Evolutionary conservation across 2,113 vertebrate genomes (phyloP), one percentile per base, ranked within the genome.

Genomic region (Lipophrys pholis): DNA sequence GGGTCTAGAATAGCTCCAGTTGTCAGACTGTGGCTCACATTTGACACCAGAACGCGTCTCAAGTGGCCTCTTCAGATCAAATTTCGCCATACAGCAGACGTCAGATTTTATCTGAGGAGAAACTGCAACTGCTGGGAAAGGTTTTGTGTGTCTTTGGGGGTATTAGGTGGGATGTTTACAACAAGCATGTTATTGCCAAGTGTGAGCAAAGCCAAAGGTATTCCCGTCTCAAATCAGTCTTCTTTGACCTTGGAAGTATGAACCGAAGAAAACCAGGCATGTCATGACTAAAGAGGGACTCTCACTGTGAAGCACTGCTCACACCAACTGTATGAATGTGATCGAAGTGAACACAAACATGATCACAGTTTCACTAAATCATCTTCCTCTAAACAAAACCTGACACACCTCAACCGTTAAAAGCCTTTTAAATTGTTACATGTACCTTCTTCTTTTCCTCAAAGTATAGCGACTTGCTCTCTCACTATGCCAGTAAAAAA

Each of bases 1-100:
- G 59, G 57, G 51, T 69, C 36, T 4, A 35, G 48, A 78, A 61
- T 69, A 70, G 76, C 56, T 66, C 68, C 63, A 77, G 39, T 48
- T 66, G 46, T 64, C 69, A 11, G 52, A 42, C 61, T 71, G 73
- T 3, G 69, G 36, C 45, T 74, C 43, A 62, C 36, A 35, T 30
- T 61, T 60, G 48, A 66, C 64, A 70, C 46, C 49, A 57, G 41
- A 69, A 61, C 21, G 38, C 5, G 7, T 66, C 80, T 83, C 67
- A 59, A 61, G 51, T 70, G 56, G 71, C 59, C 49, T 59, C 17
- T 12, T 75, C 48, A 41, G 68, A 74, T 80, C 52, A 42, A 8
- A 56, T 71, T 80, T 73, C 48, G 0, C 58, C 41, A 53, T n/a
- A 45, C 68, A 39, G n/a, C 42, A 78, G 16, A 51, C 21, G 40